Evolutionary conservation across 2,113 vertebrate genomes (phyloP).

Genomic region (Caranx ignobilis): DNA sequence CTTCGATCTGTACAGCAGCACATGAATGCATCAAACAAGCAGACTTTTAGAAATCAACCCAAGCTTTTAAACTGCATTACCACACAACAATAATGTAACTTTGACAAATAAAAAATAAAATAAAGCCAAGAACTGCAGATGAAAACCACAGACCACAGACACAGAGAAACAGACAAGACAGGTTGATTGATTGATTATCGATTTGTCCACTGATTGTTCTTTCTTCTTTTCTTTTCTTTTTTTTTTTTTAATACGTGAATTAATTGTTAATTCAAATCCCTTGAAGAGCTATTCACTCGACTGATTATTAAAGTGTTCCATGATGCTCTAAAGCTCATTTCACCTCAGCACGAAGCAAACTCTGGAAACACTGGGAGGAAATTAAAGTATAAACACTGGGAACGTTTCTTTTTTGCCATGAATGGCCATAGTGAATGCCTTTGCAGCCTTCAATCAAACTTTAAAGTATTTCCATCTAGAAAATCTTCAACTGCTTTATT

Average conservation of each 20-base stretch:
- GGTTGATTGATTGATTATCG: not conserved
- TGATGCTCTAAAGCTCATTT: constrained; percentile 23
- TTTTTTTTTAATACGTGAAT: not conserved
- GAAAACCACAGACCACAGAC: constrained; percentile 8
- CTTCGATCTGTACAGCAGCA: constrained; percentile 39
- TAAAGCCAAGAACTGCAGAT: constrained; percentile 5
- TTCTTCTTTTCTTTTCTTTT: too few species aligned
- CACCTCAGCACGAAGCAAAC: constrained; percentile 1
- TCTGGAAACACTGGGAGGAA: constrained; percentile 33
- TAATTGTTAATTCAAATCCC: not conserved
- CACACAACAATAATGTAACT: constrained; percentile 22
- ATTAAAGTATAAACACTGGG: constrained; percentile 18
- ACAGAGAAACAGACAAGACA: constrained; percentile 8
- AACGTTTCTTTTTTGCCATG: not conserved
- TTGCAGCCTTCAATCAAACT: not conserved
- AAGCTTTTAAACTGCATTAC: constrained; percentile 30
- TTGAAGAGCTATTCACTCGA: not conserved
- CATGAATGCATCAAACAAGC: constrained; percentile 21
- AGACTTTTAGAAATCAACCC: constrained; percentile 30
- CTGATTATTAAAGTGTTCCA: not conserved
- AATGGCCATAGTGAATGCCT: not conserved
- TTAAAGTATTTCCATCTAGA: not conserved
- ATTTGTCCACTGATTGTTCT: not conserved
- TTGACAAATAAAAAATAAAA: constrained; percentile 11
- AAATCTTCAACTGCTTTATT: constrained; percentile 41